Evolutionary conservation across 2,797 vertebrate species (phyloP).

Genomic region (Percopsis omiscomaycus): DNA sequence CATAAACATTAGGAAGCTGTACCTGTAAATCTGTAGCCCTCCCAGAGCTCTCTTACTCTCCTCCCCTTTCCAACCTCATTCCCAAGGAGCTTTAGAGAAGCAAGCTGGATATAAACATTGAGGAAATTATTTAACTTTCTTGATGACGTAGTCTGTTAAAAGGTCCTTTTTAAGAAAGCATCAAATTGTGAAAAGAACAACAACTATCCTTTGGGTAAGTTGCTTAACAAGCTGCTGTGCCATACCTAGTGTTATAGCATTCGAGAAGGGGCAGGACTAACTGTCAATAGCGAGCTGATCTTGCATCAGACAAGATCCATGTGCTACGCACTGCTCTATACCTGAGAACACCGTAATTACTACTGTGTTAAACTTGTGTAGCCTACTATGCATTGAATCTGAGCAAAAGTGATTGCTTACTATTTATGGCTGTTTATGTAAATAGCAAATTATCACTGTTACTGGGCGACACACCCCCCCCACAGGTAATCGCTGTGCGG

Average conservation of each 20-base stretch:
- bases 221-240: slow-evolving; percentile 10
- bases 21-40: slow-evolving; percentile 10
- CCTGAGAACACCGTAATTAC: not conserved
- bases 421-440: not conserved
- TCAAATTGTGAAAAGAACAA: slow-evolving; percentile 20
- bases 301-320: slow-evolving; percentile 79
- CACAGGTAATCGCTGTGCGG: too few relatives aligned
- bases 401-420: too few relatives aligned
- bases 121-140: slow-evolving; percentile 2
- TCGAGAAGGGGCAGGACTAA: slow-evolving; percentile 45
- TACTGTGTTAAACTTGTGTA: not conserved
- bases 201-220: slow-evolving; percentile 53
- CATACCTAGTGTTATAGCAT: slow-evolving; percentile 28
- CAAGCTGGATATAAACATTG: slow-evolving; percentile 51
- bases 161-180: not conserved
- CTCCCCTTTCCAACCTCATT: slow-evolving; percentile 55
- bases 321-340: slow-evolving; percentile 35
- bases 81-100: slow-evolving; percentile 60
- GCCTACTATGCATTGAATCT: not conserved
- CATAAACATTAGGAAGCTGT: too few relatives aligned
- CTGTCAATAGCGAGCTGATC: slow-evolving; percentile 67
- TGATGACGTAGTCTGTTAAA: slow-evolving; percentile 27
- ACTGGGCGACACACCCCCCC: too few relatives aligned
- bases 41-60: slow-evolving; percentile 50
- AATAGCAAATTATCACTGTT: too few relatives aligned